Percentiles rank a stretch among this genome's conserved stretches.
These are phyloP conservation scores for Protosalanx chinensis DNA, from an alignment of 2,797 vertebrate genomes.

Conservation along the genomic window DNA sequence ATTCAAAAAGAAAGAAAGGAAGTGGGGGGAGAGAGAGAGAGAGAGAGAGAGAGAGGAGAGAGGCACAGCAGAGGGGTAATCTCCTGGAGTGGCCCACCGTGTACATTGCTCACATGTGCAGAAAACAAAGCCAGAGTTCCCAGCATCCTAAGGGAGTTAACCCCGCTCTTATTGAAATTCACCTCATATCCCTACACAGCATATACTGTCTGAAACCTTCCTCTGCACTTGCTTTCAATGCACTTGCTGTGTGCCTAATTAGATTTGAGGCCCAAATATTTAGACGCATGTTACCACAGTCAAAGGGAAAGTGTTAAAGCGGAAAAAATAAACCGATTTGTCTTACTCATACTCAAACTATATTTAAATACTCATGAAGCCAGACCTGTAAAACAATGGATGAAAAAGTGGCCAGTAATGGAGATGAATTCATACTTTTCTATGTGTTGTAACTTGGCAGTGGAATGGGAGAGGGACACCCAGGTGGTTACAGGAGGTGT, in stretches of 20 bases:
- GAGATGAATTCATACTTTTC: too few relatives aligned
- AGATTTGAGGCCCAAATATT: too few relatives aligned
- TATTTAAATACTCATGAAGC: too few relatives aligned
- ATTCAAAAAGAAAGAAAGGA: conserved; percentile 33
- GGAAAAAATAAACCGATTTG: too few relatives aligned
- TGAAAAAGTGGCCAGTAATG: too few relatives aligned
- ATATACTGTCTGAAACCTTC: background rate
- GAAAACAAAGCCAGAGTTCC: background rate
- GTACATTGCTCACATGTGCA: background rate
- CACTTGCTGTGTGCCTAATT: too few relatives aligned
- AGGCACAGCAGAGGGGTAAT: background rate
- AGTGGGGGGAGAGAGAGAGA: background rate
- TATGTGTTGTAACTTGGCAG: too few relatives aligned
- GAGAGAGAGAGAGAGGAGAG: background rate
- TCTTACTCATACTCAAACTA: too few relatives aligned
- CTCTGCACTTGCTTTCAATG: background rate
- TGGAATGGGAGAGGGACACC: too few relatives aligned
- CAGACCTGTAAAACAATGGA: too few relatives aligned
- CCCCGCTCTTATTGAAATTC: background rate
- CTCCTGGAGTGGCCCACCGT: background rate
- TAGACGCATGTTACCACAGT: too few relatives aligned
- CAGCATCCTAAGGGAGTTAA: background rate
- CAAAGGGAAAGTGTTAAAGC: too few relatives aligned
- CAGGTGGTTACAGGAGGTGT: conserved; percentile 30
- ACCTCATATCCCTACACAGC: background rate